Conservation (phyloP, 2,113 vertebrate species). For the Forbesichthys papilliferus region DNA sequence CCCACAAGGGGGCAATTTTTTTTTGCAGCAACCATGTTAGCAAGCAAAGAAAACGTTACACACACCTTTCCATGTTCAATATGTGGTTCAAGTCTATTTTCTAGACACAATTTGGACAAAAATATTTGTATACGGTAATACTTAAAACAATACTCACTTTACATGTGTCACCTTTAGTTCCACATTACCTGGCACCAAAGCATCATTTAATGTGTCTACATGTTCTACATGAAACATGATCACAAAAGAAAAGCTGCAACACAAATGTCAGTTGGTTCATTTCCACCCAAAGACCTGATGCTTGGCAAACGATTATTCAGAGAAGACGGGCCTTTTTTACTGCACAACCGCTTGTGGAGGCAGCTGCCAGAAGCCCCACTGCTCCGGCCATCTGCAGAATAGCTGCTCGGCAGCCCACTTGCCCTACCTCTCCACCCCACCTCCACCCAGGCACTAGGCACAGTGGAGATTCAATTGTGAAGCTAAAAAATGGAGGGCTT, state of each 20-base stretch:
- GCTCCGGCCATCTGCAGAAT: conserved; percentile 59
- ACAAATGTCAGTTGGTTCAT: not conserved
- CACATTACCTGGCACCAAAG: not conserved
- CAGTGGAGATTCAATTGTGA: not conserved
- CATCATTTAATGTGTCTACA: conserved; percentile 12
- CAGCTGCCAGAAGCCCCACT: conserved; percentile 57
- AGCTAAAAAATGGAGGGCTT: too few species aligned
- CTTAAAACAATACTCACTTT: too few species aligned
- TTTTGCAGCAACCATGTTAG: too few species aligned
- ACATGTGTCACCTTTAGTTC: too few species aligned
- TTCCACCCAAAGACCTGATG: conserved; percentile 11
- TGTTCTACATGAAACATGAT: not conserved
- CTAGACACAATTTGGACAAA: too few species aligned
- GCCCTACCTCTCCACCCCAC: conserved; percentile 32
- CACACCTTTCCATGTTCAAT: too few species aligned
- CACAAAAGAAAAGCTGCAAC: not conserved
- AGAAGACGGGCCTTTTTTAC: conserved; percentile 3
- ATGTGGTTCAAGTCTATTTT: too few species aligned
- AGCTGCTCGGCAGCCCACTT: conserved; percentile 35
- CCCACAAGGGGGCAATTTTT: too few species aligned
- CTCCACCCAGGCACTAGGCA: conserved; percentile 1
- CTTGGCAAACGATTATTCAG: conserved; percentile 13
- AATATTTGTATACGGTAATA: too few species aligned
- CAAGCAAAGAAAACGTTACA: too few species aligned
- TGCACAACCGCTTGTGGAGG: conserved; percentile 15